These are phyloP conservation scores for Nautilus pompilius DNA, from an alignment of 1,140 invertebrate genomes.

Conservation along the genomic window DNA sequence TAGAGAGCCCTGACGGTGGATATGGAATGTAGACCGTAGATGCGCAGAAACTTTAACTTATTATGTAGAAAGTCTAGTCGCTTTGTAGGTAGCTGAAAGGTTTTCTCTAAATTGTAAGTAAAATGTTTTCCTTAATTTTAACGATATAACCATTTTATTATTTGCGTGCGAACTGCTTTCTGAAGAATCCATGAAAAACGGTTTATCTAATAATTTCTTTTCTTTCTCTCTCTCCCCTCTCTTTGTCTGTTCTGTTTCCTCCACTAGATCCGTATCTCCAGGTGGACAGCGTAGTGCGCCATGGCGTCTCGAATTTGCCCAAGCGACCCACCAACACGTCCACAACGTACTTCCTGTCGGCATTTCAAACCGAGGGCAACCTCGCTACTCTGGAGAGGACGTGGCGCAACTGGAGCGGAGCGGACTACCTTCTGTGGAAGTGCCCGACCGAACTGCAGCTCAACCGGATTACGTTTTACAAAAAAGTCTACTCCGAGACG, in stretches of 20 bases:
- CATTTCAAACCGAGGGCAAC: conserved; percentile 32
- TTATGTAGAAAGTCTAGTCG: too few species aligned
- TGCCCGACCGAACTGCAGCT: conserved; percentile 32
- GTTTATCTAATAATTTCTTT: neutral
- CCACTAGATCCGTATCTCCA: conserved; percentile 31
- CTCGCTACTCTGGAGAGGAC: conserved; percentile 25
- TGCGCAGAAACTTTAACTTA: too few species aligned
- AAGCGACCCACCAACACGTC: conserved; percentile 33
- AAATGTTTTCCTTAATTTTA: too few species aligned
- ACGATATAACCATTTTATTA: too few species aligned
- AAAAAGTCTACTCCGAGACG: conserved; percentile 15
- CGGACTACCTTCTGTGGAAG: conserved; percentile 36
- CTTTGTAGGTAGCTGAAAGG: too few species aligned
- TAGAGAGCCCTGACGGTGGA: too few species aligned
- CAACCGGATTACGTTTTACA: conserved; percentile 33
- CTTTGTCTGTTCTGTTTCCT: neutral
- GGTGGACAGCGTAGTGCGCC: conserved; percentile 25
- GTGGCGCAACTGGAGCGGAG: conserved; percentile 39
- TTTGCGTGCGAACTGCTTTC: too few species aligned
- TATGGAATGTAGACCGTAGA: too few species aligned
- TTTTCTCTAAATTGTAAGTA: too few species aligned
- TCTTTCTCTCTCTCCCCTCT: neutral
- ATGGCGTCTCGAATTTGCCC: conserved; percentile 28
- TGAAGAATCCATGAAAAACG: too few species aligned
- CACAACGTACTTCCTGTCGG: conserved; percentile 32